Percentiles rank a stretch among this genome's conserved stretches.
Evolutionary conservation across 1,140 invertebrate genomes (phyloP).

Genomic region (Nylanderia fulva): DNA sequence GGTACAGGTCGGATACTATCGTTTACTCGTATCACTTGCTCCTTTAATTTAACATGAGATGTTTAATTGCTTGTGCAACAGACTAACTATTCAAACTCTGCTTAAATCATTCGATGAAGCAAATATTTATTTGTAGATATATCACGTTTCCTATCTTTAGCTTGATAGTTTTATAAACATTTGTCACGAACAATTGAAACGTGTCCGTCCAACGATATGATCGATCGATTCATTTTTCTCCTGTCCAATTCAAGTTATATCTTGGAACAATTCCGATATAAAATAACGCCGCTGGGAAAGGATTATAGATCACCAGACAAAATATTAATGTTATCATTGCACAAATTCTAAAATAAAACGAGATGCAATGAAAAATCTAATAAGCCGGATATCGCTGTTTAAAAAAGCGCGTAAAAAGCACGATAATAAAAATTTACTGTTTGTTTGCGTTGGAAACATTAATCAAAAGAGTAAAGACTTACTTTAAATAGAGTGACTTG

Average conservation of each 20-base stretch:
- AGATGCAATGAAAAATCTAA: background rate
- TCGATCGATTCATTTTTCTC: conserved; percentile 67
- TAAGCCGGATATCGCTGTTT: background rate
- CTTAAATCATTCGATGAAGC: background rate
- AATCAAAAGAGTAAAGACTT: conserved; percentile 24
- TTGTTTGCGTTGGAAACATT: background rate
- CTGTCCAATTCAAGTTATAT: conserved; percentile 15
- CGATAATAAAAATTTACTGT: conserved; percentile 41
- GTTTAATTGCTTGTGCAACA: background rate
- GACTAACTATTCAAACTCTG: background rate
- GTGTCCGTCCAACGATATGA: conserved; percentile 55
- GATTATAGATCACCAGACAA: conserved; percentile 29
- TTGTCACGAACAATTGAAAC: conserved; percentile 68
- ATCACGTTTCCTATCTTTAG: conserved; percentile 50
- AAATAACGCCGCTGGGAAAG: conserved; percentile 31
- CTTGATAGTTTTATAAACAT: conserved; percentile 72
- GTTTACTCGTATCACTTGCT: conserved; percentile 7
- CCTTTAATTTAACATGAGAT: conserved; percentile 11
- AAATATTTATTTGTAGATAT: conserved; percentile 67
- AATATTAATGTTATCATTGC: conserved; percentile 39
- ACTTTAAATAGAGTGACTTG: background rate
- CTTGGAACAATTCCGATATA: conserved; percentile 15
- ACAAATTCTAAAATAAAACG: conserved; percentile 7
- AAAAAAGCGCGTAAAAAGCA: too few species aligned
- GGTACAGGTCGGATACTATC: background rate